A percentile compares a stretch with the other conserved stretches of the same genome.
Evolutionary conservation across 2,888 invertebrate species (phyloP).

Genomic region (Tetragnatha montana): DNA sequence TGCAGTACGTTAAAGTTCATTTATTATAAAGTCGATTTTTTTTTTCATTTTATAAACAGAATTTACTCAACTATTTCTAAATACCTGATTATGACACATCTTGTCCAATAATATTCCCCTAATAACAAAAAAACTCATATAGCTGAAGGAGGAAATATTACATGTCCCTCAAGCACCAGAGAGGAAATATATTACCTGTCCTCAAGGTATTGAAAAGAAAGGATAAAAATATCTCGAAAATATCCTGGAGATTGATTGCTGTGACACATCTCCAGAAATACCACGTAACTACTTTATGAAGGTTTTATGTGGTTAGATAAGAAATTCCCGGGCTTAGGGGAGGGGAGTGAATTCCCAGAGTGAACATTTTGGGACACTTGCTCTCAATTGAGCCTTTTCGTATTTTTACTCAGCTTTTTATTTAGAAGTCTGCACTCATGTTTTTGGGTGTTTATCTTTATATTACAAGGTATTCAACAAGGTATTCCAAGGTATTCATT

Average conservation of each 20-base stretch:
- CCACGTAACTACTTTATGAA: neutral
- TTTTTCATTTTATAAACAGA: no score
- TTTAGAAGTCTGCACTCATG: no score
- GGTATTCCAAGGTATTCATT: no score
- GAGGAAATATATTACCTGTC: neutral
- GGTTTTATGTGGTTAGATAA: neutral
- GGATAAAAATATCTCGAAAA: neutral
- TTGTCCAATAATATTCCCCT: no score
- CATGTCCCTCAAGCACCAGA: neutral
- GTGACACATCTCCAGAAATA: neutral
- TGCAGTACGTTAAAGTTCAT: no score
- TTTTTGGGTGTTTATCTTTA: no score
- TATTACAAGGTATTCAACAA: no score
- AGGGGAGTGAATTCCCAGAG: neutral
- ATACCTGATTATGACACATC: no score
- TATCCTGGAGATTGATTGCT: neutral
- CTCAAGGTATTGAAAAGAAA: neutral
- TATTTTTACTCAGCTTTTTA: neutral
- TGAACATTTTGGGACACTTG: neutral
- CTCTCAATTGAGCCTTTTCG: neutral
- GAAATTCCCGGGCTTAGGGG: neutral
- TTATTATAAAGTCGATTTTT: no score
- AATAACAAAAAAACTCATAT: no score
- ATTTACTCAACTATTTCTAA: no score
- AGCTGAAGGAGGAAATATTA: no score